A percentile compares a stretch with the other conserved stretches of the same genome.
These are phyloP conservation scores for Apus apus DNA, from an alignment of 2,113 vertebrate species.

Conservation along the genomic window DNA sequence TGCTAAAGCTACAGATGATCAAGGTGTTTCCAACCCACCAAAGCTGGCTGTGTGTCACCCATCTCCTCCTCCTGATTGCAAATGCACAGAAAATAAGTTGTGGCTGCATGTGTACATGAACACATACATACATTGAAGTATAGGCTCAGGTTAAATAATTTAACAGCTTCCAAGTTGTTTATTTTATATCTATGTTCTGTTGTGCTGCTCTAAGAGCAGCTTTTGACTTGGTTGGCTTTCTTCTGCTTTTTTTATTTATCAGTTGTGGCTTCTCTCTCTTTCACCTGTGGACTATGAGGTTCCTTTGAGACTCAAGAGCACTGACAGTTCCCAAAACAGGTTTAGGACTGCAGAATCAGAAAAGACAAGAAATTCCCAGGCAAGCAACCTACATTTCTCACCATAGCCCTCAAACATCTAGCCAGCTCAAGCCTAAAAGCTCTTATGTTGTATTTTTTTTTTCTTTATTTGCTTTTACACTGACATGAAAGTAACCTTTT, in stretches of 20 bases:
- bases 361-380: neutral
- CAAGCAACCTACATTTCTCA: neutral
- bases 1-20: neutral
- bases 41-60: neutral
- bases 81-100: neutral
- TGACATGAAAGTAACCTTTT: neutral
- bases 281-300: too few species aligned
- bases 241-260: neutral
- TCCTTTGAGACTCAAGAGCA: neutral
- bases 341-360: neutral
- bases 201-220: neutral
- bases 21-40: neutral
- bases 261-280: neutral
- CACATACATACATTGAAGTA: rapidly evolving
- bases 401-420: neutral
- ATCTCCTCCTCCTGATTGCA: neutral
- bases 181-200: neutral
- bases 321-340: neutral
- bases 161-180: neutral
- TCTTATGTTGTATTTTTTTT: rapidly evolving
- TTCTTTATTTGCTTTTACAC: neutral
- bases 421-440: neutral
- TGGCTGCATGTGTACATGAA: neutral
- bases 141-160: neutral
- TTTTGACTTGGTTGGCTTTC: neutral